Percentiles rank a stretch among this genome's conserved stretches.
Evolutionary conservation across 2,113 vertebrate genomes (phyloP).

Genomic region (Lagenorhynchus albirostris): DNA sequence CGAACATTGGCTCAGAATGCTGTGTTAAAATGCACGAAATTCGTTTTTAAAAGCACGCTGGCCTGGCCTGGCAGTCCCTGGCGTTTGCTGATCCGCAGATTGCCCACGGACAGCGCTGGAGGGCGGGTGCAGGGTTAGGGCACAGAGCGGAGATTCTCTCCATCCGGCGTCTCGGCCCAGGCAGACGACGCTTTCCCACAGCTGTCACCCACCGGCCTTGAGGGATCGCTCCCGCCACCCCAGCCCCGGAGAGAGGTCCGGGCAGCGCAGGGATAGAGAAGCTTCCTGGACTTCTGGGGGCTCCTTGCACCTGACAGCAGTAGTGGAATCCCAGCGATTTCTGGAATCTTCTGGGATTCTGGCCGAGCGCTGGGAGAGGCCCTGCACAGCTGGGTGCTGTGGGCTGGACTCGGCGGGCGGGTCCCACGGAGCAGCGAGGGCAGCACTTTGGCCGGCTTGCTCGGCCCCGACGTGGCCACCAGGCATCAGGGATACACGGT

Average conservation of each 20-base stretch:
- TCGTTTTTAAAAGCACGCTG: neutral
- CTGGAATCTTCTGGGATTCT: neutral
- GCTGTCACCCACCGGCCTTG: neutral
- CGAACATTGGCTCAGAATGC: too few species aligned
- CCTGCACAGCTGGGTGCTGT: neutral
- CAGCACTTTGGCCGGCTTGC: accelerated
- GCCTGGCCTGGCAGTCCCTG: neutral
- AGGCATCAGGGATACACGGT: accelerated
- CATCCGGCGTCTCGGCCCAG: accelerated
- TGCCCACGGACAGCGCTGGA: neutral
- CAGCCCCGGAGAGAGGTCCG: neutral
- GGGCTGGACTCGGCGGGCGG: accelerated
- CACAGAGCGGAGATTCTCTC: neutral
- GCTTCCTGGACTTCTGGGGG: neutral
- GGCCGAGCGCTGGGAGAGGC: neutral
- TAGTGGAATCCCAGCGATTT: neutral
- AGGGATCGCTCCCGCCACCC: neutral
- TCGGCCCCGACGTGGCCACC: accelerated
- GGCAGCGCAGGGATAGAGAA: neutral
- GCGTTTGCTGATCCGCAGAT: neutral
- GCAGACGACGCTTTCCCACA: accelerated
- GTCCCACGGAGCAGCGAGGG: neutral
- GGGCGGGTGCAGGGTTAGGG: neutral
- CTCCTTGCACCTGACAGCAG: accelerated
- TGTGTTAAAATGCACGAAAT: too few species aligned